phyloP scores from a whole-genome alignment of 2,888 invertebrate genomes.

The Tridacna gigas region DNA sequence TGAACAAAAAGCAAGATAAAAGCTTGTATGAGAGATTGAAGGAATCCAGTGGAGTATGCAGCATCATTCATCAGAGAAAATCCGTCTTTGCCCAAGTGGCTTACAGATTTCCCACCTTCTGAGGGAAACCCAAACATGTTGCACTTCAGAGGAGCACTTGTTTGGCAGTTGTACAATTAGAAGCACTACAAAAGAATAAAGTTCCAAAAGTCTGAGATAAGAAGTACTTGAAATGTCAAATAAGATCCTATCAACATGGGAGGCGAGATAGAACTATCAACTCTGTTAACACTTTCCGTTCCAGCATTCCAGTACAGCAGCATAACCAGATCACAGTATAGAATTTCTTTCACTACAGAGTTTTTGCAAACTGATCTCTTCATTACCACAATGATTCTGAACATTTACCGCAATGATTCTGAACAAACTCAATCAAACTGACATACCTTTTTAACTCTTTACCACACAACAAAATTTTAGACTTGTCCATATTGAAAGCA shows the following conservation, averaged over 20 bases:
- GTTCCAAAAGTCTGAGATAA: constrained; percentile 36
- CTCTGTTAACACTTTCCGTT: background rate
- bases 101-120: background rate
- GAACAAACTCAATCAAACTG: background rate
- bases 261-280: constrained; percentile 22
- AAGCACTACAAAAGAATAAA: constrained; percentile 37
- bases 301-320: background rate
- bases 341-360: background rate
- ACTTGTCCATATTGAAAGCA: too few relatives aligned
- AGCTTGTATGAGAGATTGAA: too few relatives aligned
- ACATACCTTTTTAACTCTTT: background rate
- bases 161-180: constrained; percentile 42
- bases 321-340: background rate
- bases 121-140: constrained; percentile 11
- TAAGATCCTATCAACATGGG: constrained; percentile 33
- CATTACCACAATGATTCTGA: background rate
- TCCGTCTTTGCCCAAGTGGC: background rate
- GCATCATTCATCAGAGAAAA: constrained; percentile 10
- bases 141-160: constrained; percentile 43
- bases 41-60: background rate
- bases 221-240: constrained; percentile 28
- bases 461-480: too few relatives aligned
- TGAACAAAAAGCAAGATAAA: too few relatives aligned
- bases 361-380: too few relatives aligned
- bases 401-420: background rate